These are phyloP conservation scores for Alectoris magna DNA, from an alignment of 2,797 vertebrate genomes.

Conservation along the genomic window DNA sequence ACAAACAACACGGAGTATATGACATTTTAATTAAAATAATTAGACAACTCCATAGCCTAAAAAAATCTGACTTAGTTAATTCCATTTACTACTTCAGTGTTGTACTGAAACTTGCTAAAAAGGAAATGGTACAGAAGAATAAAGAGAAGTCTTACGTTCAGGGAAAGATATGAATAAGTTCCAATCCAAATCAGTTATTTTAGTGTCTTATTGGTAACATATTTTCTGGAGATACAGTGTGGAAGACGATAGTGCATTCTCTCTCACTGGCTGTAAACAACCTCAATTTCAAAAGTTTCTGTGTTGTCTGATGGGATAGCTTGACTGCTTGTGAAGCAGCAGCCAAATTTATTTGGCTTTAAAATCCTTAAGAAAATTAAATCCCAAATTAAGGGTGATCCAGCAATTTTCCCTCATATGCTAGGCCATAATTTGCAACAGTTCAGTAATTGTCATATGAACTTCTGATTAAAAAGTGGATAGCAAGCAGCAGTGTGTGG, in stretches of 20 bases:
- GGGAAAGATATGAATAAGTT: background rate
- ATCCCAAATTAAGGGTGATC: background rate
- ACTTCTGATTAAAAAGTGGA: background rate
- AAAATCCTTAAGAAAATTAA: background rate
- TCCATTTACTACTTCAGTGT: background rate
- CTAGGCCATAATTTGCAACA: background rate
- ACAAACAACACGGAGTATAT: background rate
- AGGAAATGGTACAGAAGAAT: background rate
- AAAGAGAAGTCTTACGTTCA: fast-evolving
- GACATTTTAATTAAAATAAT: background rate
- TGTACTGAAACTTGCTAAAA: background rate
- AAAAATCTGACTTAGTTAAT: background rate
- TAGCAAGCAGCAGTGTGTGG: background rate
- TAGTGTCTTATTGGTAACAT: background rate
- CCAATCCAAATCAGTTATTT: background rate
- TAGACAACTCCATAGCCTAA: background rate
- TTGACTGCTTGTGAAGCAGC: background rate
- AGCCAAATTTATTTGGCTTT: background rate
- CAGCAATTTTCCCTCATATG: background rate
- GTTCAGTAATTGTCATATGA: fast-evolving
- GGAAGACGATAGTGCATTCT: background rate
- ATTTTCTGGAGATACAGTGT: background rate
- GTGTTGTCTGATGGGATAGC: background rate
- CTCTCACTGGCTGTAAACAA: background rate
- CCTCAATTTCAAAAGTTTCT: background rate